Base-by-base conservation (phyloP, 2,888 invertebrate species). In the Choristoneura rosaceana region DNA sequence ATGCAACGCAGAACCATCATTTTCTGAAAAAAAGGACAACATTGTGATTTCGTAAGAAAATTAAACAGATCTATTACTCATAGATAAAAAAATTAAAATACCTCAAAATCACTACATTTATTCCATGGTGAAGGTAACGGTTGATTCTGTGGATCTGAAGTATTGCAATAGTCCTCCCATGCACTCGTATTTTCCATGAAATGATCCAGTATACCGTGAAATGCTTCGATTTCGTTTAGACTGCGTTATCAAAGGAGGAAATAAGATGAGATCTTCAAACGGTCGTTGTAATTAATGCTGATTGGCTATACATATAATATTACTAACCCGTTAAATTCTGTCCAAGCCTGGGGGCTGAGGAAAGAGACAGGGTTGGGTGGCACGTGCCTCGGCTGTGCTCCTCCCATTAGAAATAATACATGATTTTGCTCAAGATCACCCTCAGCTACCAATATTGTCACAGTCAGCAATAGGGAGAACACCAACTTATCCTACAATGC, bases 381-480 rank as follows among this genome's bases (percentile, higher is more conserved):
- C 9, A 90, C 77, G 62, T 84, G 76, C 0, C 87, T 81, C 4
- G 92, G 87, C 60, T 90, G 88, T 55, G 98, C 98, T 41, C 98
- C 98, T 0, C 98, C 98, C 77, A 99, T 85, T 25, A 99, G 90
- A 88, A 98, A 99, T 94, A 97, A 95, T 96, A 98, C 98, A 84
- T 98, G 96, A 0, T 92, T 81, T 52, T 94, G 86, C 74, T 96
- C 95, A 67, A 97, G 87, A 59, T 94, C 85, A n/a, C 94, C 92
- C 17, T 95, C 94, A 65, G 95, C 95, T 74, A 95, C 88, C 90
- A 97, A 90, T 75, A 97, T 91, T 82, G 98, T 98, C 45, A 97
- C 94, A 14, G 96, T 95, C 77, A 98, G 90, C 76, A 97, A 87
- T 73, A 98, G 90, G 10, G 97, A 98, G 90, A 99, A 99, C 66